phyloP scores from a whole-genome alignment of 2,113 vertebrate species.

The Cephalopterus ornatus region DNA sequence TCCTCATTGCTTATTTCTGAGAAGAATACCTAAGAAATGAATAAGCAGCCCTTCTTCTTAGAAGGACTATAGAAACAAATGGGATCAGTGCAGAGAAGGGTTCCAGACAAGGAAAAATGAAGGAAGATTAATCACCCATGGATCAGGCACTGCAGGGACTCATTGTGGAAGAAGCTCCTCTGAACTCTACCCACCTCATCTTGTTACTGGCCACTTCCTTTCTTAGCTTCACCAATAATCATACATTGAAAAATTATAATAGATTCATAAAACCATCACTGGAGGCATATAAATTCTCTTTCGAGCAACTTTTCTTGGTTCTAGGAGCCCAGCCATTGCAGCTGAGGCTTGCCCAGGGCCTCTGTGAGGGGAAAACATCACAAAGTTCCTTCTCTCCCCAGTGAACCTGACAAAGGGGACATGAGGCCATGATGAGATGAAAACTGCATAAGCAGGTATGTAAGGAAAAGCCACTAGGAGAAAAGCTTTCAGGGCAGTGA shows the following conservation, averaged over 20 bases:
- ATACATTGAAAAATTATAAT: background rate
- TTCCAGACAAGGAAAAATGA: background rate
- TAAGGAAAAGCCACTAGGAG: background rate
- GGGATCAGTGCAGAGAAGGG: background rate
- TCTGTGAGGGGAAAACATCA: background rate
- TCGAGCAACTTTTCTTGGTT: background rate
- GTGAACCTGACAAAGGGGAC: background rate
- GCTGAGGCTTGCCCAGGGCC: background rate
- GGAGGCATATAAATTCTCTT: background rate
- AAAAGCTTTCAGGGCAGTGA: background rate
- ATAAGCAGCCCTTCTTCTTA: background rate
- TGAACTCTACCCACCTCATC: background rate
- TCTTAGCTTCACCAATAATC: background rate
- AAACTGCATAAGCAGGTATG: background rate
- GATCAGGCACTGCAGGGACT: background rate
- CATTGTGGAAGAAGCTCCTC: background rate
- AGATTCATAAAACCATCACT: background rate
- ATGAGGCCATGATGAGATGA: background rate
- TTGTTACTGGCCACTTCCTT: background rate
- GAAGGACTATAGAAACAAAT: background rate
- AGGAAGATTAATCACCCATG: background rate
- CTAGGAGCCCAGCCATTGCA: background rate
- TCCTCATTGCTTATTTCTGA: background rate
- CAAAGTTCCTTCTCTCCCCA: background rate
- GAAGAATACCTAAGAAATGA: background rate